A percentile compares a stretch with the other conserved stretches of the same genome.
Conservation (phyloP, 2,113 vertebrate genomes). For the Cyanistes caeruleus region DNA sequence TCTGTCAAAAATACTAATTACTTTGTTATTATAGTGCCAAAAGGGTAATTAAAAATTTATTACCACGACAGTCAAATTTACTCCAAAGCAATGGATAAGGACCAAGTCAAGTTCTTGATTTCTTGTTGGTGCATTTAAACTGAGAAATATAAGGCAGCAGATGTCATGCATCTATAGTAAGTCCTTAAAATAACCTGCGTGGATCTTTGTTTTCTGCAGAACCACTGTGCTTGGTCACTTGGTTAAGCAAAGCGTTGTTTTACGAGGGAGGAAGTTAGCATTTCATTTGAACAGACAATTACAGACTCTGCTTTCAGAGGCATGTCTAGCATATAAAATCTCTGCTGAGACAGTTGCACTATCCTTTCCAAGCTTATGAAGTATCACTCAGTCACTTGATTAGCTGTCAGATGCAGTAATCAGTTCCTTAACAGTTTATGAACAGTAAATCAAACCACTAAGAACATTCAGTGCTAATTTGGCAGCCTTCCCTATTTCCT, state of each 20-base stretch:
- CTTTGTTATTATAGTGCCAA: conserved; percentile 6
- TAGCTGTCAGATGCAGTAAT: conserved; percentile 1
- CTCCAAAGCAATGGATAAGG: neutral
- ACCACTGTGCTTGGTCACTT: neutral
- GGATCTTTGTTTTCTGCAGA: neutral
- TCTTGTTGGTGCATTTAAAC: neutral
- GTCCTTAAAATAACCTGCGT: neutral
- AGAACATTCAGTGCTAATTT: neutral
- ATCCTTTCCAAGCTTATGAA: neutral
- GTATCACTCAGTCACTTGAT: neutral
- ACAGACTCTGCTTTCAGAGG: neutral
- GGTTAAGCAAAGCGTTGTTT: neutral
- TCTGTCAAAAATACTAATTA: conserved; percentile 44
- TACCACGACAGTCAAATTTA: neutral
- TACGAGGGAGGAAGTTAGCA: neutral
- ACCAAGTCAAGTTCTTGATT: neutral
- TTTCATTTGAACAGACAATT: neutral
- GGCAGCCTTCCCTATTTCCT: neutral
- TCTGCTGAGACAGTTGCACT: neutral
- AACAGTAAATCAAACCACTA: neutral
- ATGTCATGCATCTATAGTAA: neutral
- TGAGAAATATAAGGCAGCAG: neutral
- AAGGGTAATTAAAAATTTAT: conserved; percentile 48
- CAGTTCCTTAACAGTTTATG: neutral
- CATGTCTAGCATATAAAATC: neutral